Evolutionary conservation across 2,888 invertebrate genomes (phyloP), one percentile per base, ranked within the genome.

Genomic region (Spisula solida): DNA sequence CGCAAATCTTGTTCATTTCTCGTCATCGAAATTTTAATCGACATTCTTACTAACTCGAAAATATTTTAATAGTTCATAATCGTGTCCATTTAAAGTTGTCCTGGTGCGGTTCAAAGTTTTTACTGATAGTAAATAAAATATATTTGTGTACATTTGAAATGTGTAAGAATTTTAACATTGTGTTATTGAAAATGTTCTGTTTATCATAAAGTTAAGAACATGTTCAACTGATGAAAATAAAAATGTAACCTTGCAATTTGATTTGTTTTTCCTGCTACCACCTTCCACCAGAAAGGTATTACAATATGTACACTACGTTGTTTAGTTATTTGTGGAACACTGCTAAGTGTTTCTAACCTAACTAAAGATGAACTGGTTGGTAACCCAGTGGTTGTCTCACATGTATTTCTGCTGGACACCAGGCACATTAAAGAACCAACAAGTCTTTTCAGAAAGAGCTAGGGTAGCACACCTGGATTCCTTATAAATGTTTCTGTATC

Each of bases 201-300:
- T 75, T 34, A 34, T 75, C 34, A 31, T 75, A 31, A 31, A 75
- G 25, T 75, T 25, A 75, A 34, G 75, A 75, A 75, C 75, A 75
- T 75, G 34, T 75, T 75, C 75, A 75, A 75, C 75, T 75, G 75
- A 75, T 75, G 34, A 75, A 34, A 75, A 75, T 34, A 34, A 75
- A 75, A 75, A 75, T 75, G 75, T 75, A 75, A 75, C 75, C 75
- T 75, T 75, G 34, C 75, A 31, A 34, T 18, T 14, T 16, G 34
- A 25, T 31, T 75, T 75, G 31, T 75, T 10, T 34, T 75, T 75
- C 16, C 4, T n/a, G 25, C 8, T n/a, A 66, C 60, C 51, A 66
- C 10, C 25, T 66, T n/a, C n/a, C n/a, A n/a, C n/a, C n/a, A n/a
- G n/a, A n/a, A n/a, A n/a, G n/a, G n/a, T n/a, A n/a, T n/a, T n/a